These are phyloP conservation scores for Labroides dimidiatus DNA, from an alignment of 2,797 vertebrate species.

Conservation along the genomic window DNA sequence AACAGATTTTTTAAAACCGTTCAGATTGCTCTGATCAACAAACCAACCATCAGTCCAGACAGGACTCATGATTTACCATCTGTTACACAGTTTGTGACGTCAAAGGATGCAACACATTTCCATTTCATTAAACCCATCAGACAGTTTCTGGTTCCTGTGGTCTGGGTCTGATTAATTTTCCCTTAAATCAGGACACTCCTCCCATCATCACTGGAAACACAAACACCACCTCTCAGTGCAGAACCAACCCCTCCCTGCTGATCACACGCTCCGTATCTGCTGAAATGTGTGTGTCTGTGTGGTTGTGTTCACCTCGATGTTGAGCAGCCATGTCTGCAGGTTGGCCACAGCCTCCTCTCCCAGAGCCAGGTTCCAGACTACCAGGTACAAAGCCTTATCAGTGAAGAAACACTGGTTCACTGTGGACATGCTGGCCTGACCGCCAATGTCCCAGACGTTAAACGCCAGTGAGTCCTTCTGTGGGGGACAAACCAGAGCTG, in stretches of 20 bases:
- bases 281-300: constrained; percentile 39
- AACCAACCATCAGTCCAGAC: no score
- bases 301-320: constrained; percentile 91
- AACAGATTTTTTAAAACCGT: background rate
- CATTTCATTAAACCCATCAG: background rate
- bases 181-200: constrained; percentile 9
- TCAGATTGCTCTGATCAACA: background rate
- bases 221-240: constrained; percentile 1
- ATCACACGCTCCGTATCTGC: background rate
- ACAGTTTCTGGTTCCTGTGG: constrained; percentile 14
- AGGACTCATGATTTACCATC: background rate
- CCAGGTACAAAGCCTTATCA: constrained; percentile 95
- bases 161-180: background rate
- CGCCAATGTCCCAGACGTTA: constrained; percentile 96
- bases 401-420: constrained; percentile 99
- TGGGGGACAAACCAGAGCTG: background rate
- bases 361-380: constrained; percentile 97
- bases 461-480: constrained; percentile 93
- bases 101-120: background rate
- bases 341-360: constrained; percentile 95
- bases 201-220: constrained; percentile 12
- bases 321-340: constrained; percentile 97
- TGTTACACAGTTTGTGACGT: background rate
- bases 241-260: background rate
- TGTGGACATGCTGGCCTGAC: constrained; percentile 93